Evolutionary conservation across 2,888 invertebrate species (phyloP).

Genomic region (Calliphora vomitoria): DNA sequence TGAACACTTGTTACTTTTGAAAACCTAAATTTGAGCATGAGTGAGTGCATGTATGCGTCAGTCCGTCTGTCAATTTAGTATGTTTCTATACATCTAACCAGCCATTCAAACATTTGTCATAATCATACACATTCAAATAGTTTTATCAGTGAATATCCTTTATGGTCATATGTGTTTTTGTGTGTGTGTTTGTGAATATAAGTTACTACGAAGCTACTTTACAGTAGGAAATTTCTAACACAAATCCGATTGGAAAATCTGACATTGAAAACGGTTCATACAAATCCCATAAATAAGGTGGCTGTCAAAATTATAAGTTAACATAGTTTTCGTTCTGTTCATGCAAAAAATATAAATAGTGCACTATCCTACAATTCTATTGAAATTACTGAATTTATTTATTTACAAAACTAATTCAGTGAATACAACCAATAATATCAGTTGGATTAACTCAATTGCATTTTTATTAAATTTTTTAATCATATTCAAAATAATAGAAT

Average conservation of each 20-base stretch:
- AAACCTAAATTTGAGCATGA: background rate
- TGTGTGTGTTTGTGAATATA: background rate
- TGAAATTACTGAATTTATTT: too few species aligned
- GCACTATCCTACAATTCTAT: too few species aligned
- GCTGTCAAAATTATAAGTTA: too few species aligned
- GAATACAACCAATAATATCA: too few species aligned
- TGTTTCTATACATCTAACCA: conserved; percentile 3
- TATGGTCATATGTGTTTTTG: background rate
- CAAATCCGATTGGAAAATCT: background rate
- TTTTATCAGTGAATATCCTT: conserved; percentile 43
- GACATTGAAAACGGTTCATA: too few species aligned
- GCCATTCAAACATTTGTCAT: conserved; percentile 43
- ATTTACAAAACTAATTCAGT: too few species aligned
- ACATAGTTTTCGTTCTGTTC: too few species aligned
- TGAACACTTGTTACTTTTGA: conserved; percentile 58
- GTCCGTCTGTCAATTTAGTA: conserved; percentile 18
- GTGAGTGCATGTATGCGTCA: background rate
- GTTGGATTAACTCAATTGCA: too few species aligned
- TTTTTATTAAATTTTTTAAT: too few species aligned
- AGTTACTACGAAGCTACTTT: background rate
- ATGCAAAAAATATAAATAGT: too few species aligned
- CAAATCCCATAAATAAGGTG: too few species aligned
- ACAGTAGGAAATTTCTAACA: background rate
- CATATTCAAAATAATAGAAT: too few species aligned
- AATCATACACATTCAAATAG: conserved; percentile 21